Evolutionary conservation across 37 sponge, comb jelly and placozoan genomes (phyloP).

Genomic region (Sycon ciliatum): DNA sequence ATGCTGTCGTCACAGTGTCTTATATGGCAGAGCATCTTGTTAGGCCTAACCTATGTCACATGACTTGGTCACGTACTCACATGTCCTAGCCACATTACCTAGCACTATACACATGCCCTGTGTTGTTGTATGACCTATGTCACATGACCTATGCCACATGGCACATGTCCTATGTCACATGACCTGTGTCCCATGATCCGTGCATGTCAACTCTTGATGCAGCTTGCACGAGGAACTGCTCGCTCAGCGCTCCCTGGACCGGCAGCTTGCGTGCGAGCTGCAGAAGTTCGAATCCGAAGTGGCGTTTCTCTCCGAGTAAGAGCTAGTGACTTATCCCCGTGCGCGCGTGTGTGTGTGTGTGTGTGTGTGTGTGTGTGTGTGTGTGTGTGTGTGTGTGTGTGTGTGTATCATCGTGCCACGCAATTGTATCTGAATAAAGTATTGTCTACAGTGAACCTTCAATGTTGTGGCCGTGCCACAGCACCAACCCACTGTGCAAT

Average conservation of each 20-base stretch:
- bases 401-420: neutral
- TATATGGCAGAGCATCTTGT: no score
- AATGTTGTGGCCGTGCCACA: neutral
- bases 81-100: no score
- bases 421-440: neutral
- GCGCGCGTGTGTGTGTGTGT: slow-evolving; percentile 15
- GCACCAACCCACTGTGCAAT: neutral
- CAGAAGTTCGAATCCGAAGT: slow-evolving; percentile 61
- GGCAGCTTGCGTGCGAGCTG: slow-evolving; percentile 68
- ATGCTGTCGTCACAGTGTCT: no score
- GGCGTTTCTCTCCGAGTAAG: slow-evolving; percentile 47
- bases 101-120: no score
- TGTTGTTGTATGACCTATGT: no score
- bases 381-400: neutral
- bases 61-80: no score
- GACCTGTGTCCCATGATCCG: no score
- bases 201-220: neutral
- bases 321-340: neutral
- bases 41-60: no score
- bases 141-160: no score
- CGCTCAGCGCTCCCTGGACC: slow-evolving; percentile 86
- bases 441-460: neutral
- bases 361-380: neutral
- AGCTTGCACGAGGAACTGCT: slow-evolving; percentile 86
- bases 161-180: no score